Percentiles rank a stretch among this genome's conserved stretches.
phyloP scores from a whole-genome alignment of 2,888 invertebrate genomes.

The Dioctria rufipes region DNA sequence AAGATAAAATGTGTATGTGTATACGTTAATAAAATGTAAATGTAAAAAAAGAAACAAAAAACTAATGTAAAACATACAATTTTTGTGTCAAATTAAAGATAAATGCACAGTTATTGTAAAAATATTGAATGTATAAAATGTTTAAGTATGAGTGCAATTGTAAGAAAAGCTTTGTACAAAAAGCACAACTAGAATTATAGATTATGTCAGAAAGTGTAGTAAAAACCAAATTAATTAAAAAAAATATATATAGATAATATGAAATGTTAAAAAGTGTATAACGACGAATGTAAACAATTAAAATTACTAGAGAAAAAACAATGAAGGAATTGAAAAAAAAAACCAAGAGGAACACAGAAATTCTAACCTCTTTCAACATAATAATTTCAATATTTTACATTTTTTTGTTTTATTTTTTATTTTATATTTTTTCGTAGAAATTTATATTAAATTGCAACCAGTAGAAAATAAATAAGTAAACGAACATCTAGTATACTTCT shows the following conservation, averaged over 20 bases:
- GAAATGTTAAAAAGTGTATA: conserved; percentile 12
- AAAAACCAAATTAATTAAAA: conserved; percentile 21
- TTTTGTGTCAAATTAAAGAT: conserved; percentile 2
- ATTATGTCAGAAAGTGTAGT: conserved; percentile 23
- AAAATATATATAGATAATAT: conserved; percentile 15
- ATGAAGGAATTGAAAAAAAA: too few relatives aligned
- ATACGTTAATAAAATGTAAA: conserved; percentile 5
- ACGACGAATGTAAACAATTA: neutral
- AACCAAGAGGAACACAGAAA: neutral
- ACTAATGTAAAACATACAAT: conserved; percentile 8
- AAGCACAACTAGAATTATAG: conserved; percentile 41
- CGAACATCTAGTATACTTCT: neutral
- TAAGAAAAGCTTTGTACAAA: conserved; percentile 46
- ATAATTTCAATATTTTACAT: conserved; percentile 34
- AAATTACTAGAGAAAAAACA: neutral
- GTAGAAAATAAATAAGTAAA: conserved; percentile 37
- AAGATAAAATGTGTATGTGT: conserved; percentile 15
- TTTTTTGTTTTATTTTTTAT: conserved; percentile 19
- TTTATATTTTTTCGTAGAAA: neutral
- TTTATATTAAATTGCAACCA: conserved; percentile 28
- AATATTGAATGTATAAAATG: conserved; percentile 23
- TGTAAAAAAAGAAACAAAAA: conserved; percentile 13
- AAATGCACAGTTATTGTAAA: conserved; percentile 13
- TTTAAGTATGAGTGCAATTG: conserved; percentile 41
- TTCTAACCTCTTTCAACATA: conserved; percentile 23